Evolutionary conservation across 2,113 vertebrate species (phyloP), one percentile per base, ranked within the genome.

Genomic region (Microcebus jonahi): DNA sequence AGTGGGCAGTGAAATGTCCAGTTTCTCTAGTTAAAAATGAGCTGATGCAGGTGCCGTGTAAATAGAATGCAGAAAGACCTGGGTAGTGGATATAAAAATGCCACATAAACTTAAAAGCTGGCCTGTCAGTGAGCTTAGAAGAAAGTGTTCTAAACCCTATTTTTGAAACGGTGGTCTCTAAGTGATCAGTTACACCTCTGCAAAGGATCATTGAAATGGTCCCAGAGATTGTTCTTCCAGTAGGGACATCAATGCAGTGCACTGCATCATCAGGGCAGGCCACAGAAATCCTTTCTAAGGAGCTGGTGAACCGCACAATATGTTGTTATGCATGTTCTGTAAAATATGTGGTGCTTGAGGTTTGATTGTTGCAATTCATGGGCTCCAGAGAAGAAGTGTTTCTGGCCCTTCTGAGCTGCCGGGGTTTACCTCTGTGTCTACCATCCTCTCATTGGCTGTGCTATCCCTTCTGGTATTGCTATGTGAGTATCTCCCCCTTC

Each of bases 271-370:
- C 84, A 17, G 59, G 80, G 45, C 71, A 76, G 57, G 95, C 91
- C 97, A 84, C 91, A 93, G 95, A 95, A 95, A 93, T 92, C 93
- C 92, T 95, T 83, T 29, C 25, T n/a, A 68, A 55, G 89, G 75
- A 21, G 3, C 75, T 97, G 97, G 95, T 86, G 88, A 98, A 96
- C 97, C 97, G 97, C 96, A 97, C 96, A 23, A 2, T 31, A 50
- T 85, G 92, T 36, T 45, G 57, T 81, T 70, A 34, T 7, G 57
- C 75, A 91, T 80, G 89, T 95, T 94, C 96, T 97, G 87, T 90
- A 80, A 94, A 87, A 81, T 94, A 71, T 93, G 96, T 97, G 97
- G 97, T 93, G 76, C 95, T 97, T 96, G 96, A 97, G 95, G 95
- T 97, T 95, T 95, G 83, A 55, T 95, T 97, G 96, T 84, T 95